phyloP scores from a whole-genome alignment of 2,113 vertebrate genomes.

The Paradoxurus hermaphroditus region DNA sequence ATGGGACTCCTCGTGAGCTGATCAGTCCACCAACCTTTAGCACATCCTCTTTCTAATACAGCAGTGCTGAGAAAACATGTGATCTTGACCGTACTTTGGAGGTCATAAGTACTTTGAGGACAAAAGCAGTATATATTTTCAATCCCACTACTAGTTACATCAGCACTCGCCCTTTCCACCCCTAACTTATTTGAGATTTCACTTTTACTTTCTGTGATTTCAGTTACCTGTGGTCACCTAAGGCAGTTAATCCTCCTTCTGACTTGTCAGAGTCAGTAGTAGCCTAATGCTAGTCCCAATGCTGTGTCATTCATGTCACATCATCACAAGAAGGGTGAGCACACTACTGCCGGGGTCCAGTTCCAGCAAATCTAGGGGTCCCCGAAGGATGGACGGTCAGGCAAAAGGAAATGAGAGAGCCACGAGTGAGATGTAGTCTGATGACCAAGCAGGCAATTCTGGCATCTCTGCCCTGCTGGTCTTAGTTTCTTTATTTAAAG shows the following conservation, averaged over 20 bases:
- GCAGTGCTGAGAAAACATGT: neutral
- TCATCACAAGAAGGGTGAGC: neutral
- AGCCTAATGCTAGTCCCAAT: neutral
- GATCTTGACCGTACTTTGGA: neutral
- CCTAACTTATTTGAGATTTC: neutral
- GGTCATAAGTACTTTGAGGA: neutral
- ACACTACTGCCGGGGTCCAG: no score
- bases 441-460: no score
- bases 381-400: no score
- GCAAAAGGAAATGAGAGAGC: no score
- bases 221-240: neutral
- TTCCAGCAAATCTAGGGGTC: no score
- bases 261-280: neutral
- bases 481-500: no score
- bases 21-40: neutral
- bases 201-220: neutral
- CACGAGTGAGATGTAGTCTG: no score
- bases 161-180: neutral
- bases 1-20: neutral
- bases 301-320: neutral
- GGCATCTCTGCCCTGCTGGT: no score
- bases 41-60: neutral
- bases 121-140: neutral
- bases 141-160: neutral
- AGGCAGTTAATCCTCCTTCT: neutral